A percentile compares a stretch with the other conserved stretches of the same genome.
These are phyloP conservation scores for Pycnonotus jocosus DNA, from an alignment of 2,113 vertebrate species.

Conservation along the genomic window DNA sequence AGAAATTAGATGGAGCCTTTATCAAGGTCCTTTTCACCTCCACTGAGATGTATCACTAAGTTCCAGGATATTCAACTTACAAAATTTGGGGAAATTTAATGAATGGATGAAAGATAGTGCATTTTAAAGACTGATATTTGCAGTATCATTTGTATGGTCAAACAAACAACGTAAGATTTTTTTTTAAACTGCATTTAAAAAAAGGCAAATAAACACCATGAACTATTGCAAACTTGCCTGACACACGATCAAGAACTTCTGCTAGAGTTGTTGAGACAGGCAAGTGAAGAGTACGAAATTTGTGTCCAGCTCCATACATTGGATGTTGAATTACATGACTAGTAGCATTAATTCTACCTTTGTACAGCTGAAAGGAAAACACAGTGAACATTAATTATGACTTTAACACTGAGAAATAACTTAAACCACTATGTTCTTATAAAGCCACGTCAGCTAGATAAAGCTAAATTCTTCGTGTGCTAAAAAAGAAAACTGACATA, in stretches of 20 bases:
- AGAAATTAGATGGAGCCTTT: neutral
- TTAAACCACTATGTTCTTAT: neutral
- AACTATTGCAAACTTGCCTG: conserved; percentile 75
- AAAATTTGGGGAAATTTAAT: neutral
- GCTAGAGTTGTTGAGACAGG: conserved; percentile 96
- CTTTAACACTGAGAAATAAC: neutral
- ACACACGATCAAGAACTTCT: conserved; percentile 95
- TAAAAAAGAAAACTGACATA: neutral
- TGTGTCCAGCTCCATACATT: conserved; percentile 98
- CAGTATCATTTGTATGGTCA: neutral
- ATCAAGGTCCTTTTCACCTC: neutral
- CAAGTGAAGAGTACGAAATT: conserved; percentile 94
- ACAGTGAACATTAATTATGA: neutral
- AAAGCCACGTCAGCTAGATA: neutral
- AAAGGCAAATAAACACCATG: neutral
- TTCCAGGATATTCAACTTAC: neutral
- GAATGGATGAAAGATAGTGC: neutral
- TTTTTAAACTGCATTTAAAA: neutral
- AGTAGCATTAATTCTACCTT: conserved; percentile 98
- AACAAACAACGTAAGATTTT: neutral
- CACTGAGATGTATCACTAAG: neutral
- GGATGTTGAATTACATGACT: conserved; percentile 98
- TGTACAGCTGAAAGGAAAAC: conserved; percentile 83
- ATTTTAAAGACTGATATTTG: neutral
- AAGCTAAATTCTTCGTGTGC: neutral